Evolutionary conservation across 92 coral and sea anemone species (phyloP), one percentile per base, ranked within the genome.

Genomic region (Desmophyllum pertusum): DNA sequence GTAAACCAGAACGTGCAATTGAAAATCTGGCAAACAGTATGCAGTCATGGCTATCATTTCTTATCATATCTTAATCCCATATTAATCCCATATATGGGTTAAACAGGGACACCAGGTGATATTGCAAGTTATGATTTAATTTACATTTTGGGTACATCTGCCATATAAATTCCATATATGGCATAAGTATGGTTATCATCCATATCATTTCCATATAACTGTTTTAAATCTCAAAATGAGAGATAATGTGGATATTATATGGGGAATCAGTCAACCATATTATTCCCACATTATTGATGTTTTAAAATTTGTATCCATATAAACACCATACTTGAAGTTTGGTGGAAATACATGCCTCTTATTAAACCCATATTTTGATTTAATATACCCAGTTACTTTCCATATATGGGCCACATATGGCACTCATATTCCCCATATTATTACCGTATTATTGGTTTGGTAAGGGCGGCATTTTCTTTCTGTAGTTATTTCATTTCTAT

Each of bases 401-500:
- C 80, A 76, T 75, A 75, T 75, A 73, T 46, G 78, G 78, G 14
- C 78, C 78, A 73, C 51, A 75, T 75, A 55, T 76, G 68, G 80
- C 80, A 53, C 80, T 55, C 36, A 36, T 76, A 35, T 76, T 27
- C 31, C 69, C 80, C 69, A 76, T 37, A 76, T 76, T 76, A 55
- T 76, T 76, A n/a, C 80, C 80, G 23, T 55, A 8, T 53, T 76
- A 37, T 52, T 14, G 11, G 41, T 75, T 75, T 75, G 79, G 79
- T 23, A 75, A 75, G 79, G 79, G 76, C n/a, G n/a, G n/a, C n/a
- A n/a, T n/a, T n/a, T n/a, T n/a, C n/a, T n/a, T n/a, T n/a, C n/a
- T n/a, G n/a, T n/a, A n/a, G n/a, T n/a, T n/a, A n/a, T n/a, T 36
- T 79, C 48, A 75, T 84, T 61, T 72, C 94, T 89, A 62, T 88